A percentile compares a stretch with the other conserved stretches of the same genome.
phyloP scores from a whole-genome alignment of 2,113 vertebrate species.

The Emberiza fucata region DNA sequence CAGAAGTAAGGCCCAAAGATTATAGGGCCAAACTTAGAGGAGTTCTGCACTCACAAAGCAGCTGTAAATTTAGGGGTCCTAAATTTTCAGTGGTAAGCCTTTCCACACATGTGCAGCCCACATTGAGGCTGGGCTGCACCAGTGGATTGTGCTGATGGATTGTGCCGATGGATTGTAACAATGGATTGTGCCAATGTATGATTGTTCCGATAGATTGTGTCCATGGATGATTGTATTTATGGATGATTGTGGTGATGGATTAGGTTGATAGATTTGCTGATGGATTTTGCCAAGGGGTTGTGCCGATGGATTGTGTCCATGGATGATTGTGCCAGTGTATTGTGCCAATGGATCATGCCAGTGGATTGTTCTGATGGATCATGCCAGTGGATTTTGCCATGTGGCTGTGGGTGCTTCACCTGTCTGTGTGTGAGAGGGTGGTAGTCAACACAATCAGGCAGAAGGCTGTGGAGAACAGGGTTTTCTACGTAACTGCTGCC shows the following conservation, averaged over 20 bases:
- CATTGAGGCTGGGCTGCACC: background rate
- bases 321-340: fast-evolving
- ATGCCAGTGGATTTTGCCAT: fast-evolving
- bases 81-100: background rate
- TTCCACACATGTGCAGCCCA: background rate
- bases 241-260: too few relatives aligned
- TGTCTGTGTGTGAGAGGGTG: too few relatives aligned
- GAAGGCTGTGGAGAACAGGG: background rate
- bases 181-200: too few relatives aligned
- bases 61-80: background rate
- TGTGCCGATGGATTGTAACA: too few relatives aligned
- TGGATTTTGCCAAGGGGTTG: background rate
- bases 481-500: background rate
- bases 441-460: background rate
- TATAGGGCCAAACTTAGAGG: background rate
- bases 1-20: background rate
- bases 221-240: fast-evolving
- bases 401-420: background rate
- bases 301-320: too few relatives aligned
- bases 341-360: fast-evolving
- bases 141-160: background rate
- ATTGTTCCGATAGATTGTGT: background rate
- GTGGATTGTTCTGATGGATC: fast-evolving
- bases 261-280: background rate
- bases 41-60: background rate